Base-by-base conservation (phyloP, 2,797 vertebrate species). In the Esox masquinongy region DNA sequence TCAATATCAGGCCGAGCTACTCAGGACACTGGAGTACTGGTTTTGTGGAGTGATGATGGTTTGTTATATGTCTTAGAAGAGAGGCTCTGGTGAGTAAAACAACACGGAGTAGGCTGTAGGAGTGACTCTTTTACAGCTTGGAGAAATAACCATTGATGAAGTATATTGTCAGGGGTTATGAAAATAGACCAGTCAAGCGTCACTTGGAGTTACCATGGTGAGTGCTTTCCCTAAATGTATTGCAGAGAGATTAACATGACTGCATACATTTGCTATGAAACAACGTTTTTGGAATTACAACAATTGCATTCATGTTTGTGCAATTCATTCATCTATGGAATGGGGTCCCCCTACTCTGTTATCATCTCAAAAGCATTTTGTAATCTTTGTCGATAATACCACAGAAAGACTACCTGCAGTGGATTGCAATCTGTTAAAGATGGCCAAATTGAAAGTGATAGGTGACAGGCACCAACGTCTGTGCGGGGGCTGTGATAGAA, bases 1-100 rank as follows among this genome's bases (percentile, higher is more conserved):
- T 80, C 66, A 80, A 74, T 66, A 76, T 78, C 76, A 50, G 73
- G 64, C 66, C 73, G 36, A 63, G 74, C 74, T 76, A 70, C 66
- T 68, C 75, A 26, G 34, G 67, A 31, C 22, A 61, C 24, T 26
- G 7, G 56, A 61, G 22, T 61, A 11, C 22, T 61, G 22, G 11
- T 14, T 17, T 9, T 24, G 22, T 24, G 56, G 56, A 24, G n/a
- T 3, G 56, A 61, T 3, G 22, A 61, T 61, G 24, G 22, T 1
- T 61, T 4, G 22, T 61, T 1, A 6, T 53, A 19, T 19, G 51
- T 4, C 56, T 61, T 61, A 24, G 22, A 17, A 12, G 22, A 61
- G 22, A 59, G 53, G n/a, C 19, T 59, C 53, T 22, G n/a, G n/a
- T 59, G 53, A 61, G 24, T 61, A 17, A 24, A 61, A 12, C 16